Percentiles rank a stretch among this genome's conserved stretches.
Conservation (phyloP, 2,888 invertebrate species). For the Phrixothrix hirtus region DNA sequence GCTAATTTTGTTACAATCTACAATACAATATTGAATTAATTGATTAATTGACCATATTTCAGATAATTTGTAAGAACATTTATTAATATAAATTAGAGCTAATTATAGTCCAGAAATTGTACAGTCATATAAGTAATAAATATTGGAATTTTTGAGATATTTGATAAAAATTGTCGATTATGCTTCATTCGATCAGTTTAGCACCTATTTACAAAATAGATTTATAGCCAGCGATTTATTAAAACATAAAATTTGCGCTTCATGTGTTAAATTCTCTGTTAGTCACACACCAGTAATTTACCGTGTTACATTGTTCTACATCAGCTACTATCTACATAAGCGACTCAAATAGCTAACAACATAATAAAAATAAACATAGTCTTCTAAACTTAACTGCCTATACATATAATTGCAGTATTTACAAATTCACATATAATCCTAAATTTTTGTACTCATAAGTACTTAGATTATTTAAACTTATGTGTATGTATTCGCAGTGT, state of each 20-base stretch:
- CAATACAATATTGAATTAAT: constrained; percentile 25
- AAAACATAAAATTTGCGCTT: constrained; percentile 17
- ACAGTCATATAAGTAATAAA: constrained; percentile 24
- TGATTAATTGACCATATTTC: constrained; percentile 31
- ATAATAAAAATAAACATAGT: constrained; percentile 33
- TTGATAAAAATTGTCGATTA: too few relatives aligned
- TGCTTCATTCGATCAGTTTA: too few relatives aligned
- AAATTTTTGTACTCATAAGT: too few relatives aligned
- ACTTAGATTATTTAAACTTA: too few relatives aligned
- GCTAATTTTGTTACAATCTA: constrained; percentile 20
- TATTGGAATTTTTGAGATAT: too few relatives aligned
- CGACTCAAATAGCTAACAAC: constrained; percentile 35
- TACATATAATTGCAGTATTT: constrained; percentile 46
- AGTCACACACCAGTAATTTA: constrained; percentile 19
- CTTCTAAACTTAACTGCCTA: constrained; percentile 42
- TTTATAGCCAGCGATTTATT: too few relatives aligned
- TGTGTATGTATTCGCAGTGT: constrained; percentile 36
- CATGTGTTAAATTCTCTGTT: constrained; percentile 1
- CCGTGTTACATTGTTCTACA: constrained; percentile 23
- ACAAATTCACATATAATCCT: constrained; percentile 45
- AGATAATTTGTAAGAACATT: constrained; percentile 28
- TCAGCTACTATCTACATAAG: constrained; percentile 27
- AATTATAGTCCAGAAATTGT: constrained; percentile 30
- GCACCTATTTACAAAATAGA: too few relatives aligned
- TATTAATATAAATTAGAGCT: constrained; percentile 26